phyloP scores from a whole-genome alignment of 2,888 invertebrate genomes.

The Drosophila parthenogenetica region DNA sequence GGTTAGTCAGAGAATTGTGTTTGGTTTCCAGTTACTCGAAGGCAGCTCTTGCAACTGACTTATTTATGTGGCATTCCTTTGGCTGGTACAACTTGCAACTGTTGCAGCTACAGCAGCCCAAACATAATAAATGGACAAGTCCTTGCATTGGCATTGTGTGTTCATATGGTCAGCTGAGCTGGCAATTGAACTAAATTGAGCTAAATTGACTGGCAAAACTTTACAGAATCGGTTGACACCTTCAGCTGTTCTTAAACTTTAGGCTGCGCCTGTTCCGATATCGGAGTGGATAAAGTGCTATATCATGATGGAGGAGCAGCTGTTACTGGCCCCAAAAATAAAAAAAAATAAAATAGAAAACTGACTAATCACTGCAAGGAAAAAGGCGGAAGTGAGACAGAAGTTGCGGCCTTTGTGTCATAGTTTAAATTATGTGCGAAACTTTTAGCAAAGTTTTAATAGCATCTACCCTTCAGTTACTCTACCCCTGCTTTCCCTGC shows the following conservation, averaged over 20 bases:
- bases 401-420: conserved; percentile 53
- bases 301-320: conserved; percentile 46
- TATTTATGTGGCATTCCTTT: conserved; percentile 46
- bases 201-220: conserved; percentile 38
- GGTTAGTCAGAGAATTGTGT: not conserved
- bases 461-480: conserved; percentile 46
- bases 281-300: conserved; percentile 56
- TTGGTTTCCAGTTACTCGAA: not conserved
- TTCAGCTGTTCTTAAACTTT: conserved; percentile 38
- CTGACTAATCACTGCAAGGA: conserved; percentile 65
- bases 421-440: conserved; percentile 78
- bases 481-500: not conserved
- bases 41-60: conserved; percentile 48
- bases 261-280: conserved; percentile 2
- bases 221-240: conserved; percentile 24
- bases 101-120: conserved; percentile 27
- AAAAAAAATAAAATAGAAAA: conserved; percentile 8
- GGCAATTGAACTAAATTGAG: conserved; percentile 10
- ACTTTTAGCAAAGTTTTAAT: conserved; percentile 77
- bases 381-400: conserved; percentile 8
- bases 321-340: conserved; percentile 14
- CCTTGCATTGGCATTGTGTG: conserved; percentile 11
- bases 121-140: conserved; percentile 55
- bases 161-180: not conserved
- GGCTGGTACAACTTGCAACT: conserved; percentile 29